Evolutionary conservation across 2,888 invertebrate species (phyloP).

Genomic region (Leucophenga maculata): DNA sequence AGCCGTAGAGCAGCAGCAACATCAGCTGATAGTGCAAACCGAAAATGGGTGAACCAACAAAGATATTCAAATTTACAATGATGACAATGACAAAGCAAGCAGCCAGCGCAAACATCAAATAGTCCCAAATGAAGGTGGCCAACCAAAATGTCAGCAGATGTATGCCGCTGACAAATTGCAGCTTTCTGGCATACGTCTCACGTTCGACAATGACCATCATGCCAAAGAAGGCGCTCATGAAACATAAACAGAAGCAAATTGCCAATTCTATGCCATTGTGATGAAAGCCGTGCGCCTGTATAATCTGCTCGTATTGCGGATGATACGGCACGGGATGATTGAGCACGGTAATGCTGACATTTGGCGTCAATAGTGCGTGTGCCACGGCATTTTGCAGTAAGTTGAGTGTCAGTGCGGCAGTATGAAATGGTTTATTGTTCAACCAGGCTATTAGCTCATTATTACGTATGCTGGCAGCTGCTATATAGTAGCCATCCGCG

Average conservation of each 20-base stretch:
- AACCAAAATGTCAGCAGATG: constrained; percentile 80
- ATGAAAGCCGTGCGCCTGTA: constrained; percentile 24
- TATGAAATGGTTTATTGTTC: constrained; percentile 84
- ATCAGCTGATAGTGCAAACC: constrained; percentile 41
- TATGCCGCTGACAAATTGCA: constrained; percentile 82
- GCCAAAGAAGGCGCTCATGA: constrained; percentile 77
- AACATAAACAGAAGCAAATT: constrained; percentile 81
- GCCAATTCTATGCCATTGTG: constrained; percentile 75
- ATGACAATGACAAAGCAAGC: constrained; percentile 77
- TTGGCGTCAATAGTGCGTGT: constrained; percentile 48
- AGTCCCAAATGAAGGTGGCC: constrained; percentile 75
- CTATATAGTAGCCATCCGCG: constrained; percentile 73
- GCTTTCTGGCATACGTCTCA: constrained; percentile 79
- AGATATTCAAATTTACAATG: constrained; percentile 76
- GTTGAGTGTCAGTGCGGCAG: constrained; percentile 78
- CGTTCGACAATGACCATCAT: constrained; percentile 78
- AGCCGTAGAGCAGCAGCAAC: constrained; percentile 77
- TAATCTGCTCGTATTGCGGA: constrained; percentile 46
- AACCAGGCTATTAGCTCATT: constrained; percentile 77
- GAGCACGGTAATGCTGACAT: constrained; percentile 67
- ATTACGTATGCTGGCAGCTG: constrained; percentile 73
- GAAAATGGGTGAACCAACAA: constrained; percentile 70
- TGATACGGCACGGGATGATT: constrained; percentile 81
- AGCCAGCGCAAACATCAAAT: constrained; percentile 77
- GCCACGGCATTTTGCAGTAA: constrained; percentile 77